Conservation (phyloP, 2,888 invertebrate species). For the Nemoura dubitans region DNA sequence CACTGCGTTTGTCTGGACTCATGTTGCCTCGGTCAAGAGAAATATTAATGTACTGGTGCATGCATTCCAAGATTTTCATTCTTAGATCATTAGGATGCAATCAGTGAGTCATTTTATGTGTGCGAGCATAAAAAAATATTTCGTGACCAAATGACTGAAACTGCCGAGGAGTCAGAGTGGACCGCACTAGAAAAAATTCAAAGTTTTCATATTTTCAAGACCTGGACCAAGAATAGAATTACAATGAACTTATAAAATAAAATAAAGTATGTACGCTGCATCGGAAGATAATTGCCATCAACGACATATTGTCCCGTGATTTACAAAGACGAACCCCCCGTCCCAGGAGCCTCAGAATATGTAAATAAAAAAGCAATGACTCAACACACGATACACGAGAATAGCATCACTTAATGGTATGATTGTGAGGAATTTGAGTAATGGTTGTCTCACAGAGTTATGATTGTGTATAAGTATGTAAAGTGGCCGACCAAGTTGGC, state of each 20-base stretch:
- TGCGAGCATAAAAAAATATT: neutral
- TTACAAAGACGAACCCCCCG: neutral
- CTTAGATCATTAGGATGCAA: neutral
- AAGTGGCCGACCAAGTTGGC: neutral
- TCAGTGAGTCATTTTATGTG: neutral
- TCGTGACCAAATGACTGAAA: neutral
- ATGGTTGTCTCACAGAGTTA: neutral
- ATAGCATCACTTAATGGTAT: neutral
- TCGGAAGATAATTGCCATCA: neutral
- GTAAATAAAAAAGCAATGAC: neutral
- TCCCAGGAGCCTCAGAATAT: neutral
- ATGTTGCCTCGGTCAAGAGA: neutral
- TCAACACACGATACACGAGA: neutral
- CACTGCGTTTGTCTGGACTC: neutral
- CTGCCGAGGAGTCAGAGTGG: neutral
- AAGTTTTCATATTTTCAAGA: neutral
- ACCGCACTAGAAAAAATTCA: neutral
- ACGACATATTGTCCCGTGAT: neutral
- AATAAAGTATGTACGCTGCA: too few relatives aligned
- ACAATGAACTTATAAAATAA: neutral
- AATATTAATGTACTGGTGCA: neutral
- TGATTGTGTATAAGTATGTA: constrained; percentile 7
- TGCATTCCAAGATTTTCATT: neutral
- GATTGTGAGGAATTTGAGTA: constrained; percentile 12
- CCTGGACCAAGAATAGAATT: neutral